A percentile compares a stretch with the other conserved stretches of the same genome.
phyloP scores from a whole-genome alignment of 1,140 invertebrate genomes.

The Temnothorax nylanderi region DNA sequence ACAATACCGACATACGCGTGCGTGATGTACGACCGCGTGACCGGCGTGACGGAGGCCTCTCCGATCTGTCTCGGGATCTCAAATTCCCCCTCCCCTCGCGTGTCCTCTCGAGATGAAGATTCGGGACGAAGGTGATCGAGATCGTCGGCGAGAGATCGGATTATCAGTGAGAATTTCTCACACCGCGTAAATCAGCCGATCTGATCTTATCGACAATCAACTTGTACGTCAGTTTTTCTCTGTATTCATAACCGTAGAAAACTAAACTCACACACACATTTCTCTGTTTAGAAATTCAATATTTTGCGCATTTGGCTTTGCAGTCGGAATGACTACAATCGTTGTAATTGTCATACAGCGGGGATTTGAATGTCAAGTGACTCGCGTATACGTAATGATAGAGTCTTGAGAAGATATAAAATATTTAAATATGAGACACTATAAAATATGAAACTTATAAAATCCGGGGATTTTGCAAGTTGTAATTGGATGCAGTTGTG shows the following conservation, averaged over 20 bases:
- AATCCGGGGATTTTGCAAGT: not conserved
- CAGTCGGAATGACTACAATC: not conserved
- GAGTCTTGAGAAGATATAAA: not conserved
- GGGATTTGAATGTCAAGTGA: not conserved
- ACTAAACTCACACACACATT: not conserved
- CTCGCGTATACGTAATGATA: not conserved
- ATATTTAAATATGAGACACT: not conserved
- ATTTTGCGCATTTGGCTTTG: not conserved
- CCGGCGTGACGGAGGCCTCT: not conserved
- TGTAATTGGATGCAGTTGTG: too few species aligned
- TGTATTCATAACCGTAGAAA: not conserved
- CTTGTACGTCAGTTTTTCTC: too few species aligned
- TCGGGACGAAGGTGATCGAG: not conserved
- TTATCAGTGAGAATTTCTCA: too few species aligned
- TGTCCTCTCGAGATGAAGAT: not conserved
- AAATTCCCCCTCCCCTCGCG: too few species aligned
- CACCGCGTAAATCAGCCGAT: too few species aligned
- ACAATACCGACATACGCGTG: too few species aligned
- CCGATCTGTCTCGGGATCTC: not conserved
- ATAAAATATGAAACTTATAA: not conserved
- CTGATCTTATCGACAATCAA: too few species aligned
- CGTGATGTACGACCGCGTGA: slow-evolving; percentile 14
- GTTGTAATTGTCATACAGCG: not conserved
- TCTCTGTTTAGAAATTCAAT: not conserved
- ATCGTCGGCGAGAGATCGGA: too few species aligned